Evolutionary conservation across 2,797 vertebrate genomes (phyloP).

Genomic region (Staurois parvus): DNA sequence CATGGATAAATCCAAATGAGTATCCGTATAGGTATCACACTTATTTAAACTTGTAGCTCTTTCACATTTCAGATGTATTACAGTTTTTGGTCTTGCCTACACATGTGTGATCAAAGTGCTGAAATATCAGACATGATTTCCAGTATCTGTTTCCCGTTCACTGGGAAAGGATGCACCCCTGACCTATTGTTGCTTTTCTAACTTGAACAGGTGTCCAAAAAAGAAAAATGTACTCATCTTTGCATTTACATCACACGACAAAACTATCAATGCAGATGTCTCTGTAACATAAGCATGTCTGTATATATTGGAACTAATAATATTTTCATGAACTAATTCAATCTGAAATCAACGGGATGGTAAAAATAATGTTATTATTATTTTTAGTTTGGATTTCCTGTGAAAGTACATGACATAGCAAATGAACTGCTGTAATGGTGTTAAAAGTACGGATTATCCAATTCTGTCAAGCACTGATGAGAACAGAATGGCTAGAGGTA

Average conservation of each 20-base stretch:
- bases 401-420: not conserved
- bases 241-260: not conserved
- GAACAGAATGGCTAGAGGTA: too few species aligned
- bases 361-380: not conserved
- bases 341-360: not conserved
- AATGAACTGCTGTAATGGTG: not conserved
- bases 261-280: slow-evolving; percentile 7
- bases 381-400: not conserved
- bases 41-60: not conserved
- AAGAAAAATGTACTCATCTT: not conserved
- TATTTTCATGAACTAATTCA: slow-evolving; percentile 8
- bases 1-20: too few species aligned
- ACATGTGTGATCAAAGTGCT: slow-evolving; percentile 9
- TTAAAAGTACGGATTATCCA: too few species aligned
- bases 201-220: slow-evolving; percentile 16
- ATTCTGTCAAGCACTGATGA: too few species aligned
- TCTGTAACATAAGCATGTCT: not conserved
- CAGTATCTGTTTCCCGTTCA: slow-evolving; percentile 33
- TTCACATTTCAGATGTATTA: not conserved
- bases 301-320: not conserved
- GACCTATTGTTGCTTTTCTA: slow-evolving; percentile 35
- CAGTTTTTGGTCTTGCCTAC: not conserved
- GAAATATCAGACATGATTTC: slow-evolving; percentile 25
- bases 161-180: slow-evolving; percentile 37
- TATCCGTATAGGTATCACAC: too few species aligned